Base-by-base conservation (phyloP, 2,888 invertebrate genomes). In the Euplexia lucipara region DNA sequence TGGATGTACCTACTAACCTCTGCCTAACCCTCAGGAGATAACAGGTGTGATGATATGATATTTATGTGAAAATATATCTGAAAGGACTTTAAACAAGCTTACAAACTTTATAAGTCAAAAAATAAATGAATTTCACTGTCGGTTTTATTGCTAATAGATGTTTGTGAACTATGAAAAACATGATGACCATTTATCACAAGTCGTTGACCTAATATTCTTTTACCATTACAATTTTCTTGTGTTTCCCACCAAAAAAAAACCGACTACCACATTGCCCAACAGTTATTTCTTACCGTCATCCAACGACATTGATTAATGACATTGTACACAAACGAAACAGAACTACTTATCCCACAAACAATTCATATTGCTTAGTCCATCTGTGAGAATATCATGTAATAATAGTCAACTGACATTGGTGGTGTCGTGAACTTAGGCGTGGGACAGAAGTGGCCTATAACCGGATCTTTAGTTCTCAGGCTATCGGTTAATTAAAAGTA, bases 401-500 rank as follows among this genome's bases (percentile, higher is more conserved):
- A 70, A 78, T 80, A 57, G 47, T 9, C 20, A n/a, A 44, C 65
- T 66, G 79, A 79, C 82, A 77, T 81, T 79, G 80, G 73, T 22
- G 3, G 16, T 52, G 53, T 70, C 71, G 62, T 77, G 75, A 75
- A 73, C 70, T 57, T 42, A 72, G 64, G 52, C 81, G 81, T 81
- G 81, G 45, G 81, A 81, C 54, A 45, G 37, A 34, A 39, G 35
- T 62, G 71, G 51, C 77, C 79, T 81, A 81, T 78, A 61, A 61
- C 60, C 42, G 37, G 51, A 51, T 41, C 41, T n/a, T 49, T 14
- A 42, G 67, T 77, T 77, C 80, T 52, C 77, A 77, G 22, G 49
- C 56, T 49, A 73, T 63, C 60, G 65, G 68, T 70, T 81, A 76
- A 78, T 80, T 64, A 64, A 64, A 67, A 53, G 44, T 79, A 72